These are phyloP conservation scores for Eurypyga helias DNA, from an alignment of 2,113 vertebrate species.

Conservation along the genomic window DNA sequence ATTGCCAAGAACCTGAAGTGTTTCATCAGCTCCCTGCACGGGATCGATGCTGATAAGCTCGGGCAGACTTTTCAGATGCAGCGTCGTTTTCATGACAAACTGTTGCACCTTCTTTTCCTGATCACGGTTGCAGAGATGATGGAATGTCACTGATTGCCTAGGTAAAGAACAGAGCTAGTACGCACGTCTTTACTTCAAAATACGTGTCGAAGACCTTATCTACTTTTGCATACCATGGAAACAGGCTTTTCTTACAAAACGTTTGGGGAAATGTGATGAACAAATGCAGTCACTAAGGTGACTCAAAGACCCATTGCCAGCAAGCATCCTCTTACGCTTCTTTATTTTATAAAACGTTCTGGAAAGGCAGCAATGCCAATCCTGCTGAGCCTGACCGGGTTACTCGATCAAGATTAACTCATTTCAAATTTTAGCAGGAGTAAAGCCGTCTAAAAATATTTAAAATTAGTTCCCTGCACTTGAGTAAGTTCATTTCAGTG, in stretches of 20 bases:
- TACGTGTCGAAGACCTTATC: background rate
- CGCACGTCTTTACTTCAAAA: background rate
- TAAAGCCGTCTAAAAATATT: background rate
- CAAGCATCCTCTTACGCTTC: background rate
- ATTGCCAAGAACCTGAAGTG: background rate
- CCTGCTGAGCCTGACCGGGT: background rate
- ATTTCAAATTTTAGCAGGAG: background rate
- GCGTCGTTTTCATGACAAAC: background rate
- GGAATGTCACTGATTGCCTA: background rate
- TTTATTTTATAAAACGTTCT: background rate
- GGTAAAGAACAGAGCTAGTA: background rate
- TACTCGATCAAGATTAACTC: background rate
- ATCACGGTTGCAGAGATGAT: background rate
- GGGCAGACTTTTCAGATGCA: background rate
- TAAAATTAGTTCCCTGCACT: background rate
- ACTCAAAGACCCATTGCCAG: background rate
- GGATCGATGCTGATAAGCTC: background rate
- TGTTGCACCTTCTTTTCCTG: background rate
- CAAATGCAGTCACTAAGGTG: background rate
- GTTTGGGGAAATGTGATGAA: background rate
- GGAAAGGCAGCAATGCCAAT: background rate
- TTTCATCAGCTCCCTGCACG: background rate
- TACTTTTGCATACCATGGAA: background rate
- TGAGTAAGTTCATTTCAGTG: background rate
- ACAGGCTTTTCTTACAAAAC: background rate